Percentiles rank a stretch among this genome's conserved stretches.
Evolutionary conservation across 2,888 invertebrate species (phyloP).

Genomic region (Orthonychiurus folsomi): DNA sequence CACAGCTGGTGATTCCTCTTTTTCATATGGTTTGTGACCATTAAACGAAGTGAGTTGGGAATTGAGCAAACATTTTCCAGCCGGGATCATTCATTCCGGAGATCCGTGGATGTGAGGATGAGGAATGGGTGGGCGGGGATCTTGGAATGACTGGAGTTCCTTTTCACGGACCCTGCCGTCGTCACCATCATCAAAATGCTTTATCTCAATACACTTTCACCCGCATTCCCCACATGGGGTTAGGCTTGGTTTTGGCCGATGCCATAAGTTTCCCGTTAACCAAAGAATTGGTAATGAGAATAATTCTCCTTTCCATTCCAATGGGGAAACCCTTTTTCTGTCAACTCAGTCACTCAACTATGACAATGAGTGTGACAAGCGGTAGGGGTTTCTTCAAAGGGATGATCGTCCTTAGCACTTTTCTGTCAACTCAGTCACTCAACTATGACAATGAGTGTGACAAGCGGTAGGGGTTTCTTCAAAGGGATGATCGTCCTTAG

Average conservation of each 20-base stretch:
- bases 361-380: not conserved
- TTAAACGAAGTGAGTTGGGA: too few relatives aligned
- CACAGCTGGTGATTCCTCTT: not conserved
- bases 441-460: not conserved
- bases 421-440: not conserved
- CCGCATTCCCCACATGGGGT: not conserved
- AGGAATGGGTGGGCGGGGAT: not conserved
- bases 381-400: not conserved
- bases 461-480: not conserved
- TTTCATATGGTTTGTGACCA: not conserved
- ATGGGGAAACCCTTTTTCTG: not conserved
- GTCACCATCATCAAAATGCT: not conserved
- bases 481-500: too few relatives aligned
- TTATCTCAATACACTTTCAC: not conserved
- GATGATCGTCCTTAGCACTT: too few relatives aligned
- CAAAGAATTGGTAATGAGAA: not conserved
- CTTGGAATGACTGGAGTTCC: not conserved
- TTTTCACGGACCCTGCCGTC: not conserved
- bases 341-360: not conserved
- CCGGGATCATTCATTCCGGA: too few relatives aligned
- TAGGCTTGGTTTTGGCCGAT: not conserved
- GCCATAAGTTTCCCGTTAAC: not conserved
- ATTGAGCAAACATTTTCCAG: too few relatives aligned
- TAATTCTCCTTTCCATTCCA: not conserved
- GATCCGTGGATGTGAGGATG: not conserved